Base-by-base conservation (phyloP, 2,113 vertebrate species). In the Microtus montanus region DNA sequence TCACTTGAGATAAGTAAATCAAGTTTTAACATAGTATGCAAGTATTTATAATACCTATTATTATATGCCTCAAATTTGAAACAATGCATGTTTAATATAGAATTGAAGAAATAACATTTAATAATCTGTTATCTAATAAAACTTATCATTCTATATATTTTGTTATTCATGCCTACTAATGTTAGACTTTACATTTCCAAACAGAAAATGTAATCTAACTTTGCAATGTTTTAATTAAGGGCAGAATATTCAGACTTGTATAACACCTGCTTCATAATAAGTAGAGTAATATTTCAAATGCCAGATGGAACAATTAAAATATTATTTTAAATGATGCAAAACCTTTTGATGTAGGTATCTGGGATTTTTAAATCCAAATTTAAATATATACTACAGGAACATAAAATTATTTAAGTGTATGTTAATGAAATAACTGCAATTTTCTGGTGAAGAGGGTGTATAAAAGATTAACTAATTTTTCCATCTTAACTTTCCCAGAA, bases 301-400 rank as follows among this genome's bases (percentile, higher is more conserved):
- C 89, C 97, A 97, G 95, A 94, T 97, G 93, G 83, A 96, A 74
- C 94, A 97, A 95, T 98, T 98, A 98, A 97, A 97, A 97, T 95
- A 93, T 94, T 96, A 91, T 96, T 96, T 95, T 58, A 86, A 84
- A 96, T 91, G 89, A 97, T 91, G 95, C 30, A 92, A 96, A 95
- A 95, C 87, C n/a, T 38, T 94, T 84, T 94, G 87, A 94, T 79
- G 49, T 0, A 9, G 1, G 47, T 79, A 78, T 24, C 14, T 92
- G 8, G 71, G n/a, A 82, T 17, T 95, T 64, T 38, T 24, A 20
- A 15, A 73, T 90, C 41, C 90, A 92, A 95, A 95, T 96, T 73
- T 88, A 96, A 93, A 94, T 75, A 92, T 82, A n/a, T 75, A 84
- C 64, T 75, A 17, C 41, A 77, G 61, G 87, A 96, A 91, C 80